phyloP scores from a whole-genome alignment of 2,888 invertebrate species.

The Stenodera caucasica region DNA sequence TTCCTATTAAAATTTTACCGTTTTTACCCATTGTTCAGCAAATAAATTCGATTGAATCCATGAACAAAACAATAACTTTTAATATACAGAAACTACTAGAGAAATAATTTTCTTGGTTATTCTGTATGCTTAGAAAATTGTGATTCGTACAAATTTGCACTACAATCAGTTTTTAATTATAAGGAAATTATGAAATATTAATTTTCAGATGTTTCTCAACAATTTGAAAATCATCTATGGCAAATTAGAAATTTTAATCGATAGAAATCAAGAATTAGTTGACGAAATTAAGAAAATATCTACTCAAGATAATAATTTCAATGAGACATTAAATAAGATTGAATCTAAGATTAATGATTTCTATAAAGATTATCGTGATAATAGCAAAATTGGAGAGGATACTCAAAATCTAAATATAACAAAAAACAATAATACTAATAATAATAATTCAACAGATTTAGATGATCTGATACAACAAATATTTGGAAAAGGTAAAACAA shows the following conservation, averaged over 20 bases:
- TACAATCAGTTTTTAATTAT: too few relatives aligned
- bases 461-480: slow-evolving; percentile 8
- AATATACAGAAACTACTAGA: too few relatives aligned
- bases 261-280: background rate
- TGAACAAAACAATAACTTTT: too few relatives aligned
- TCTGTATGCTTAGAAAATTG: too few relatives aligned
- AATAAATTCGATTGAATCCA: too few relatives aligned
- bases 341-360: background rate
- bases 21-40: too few relatives aligned
- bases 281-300: background rate
- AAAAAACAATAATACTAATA: too few relatives aligned
- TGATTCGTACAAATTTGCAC: too few relatives aligned
- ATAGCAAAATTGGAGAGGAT: background rate
- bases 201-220: background rate
- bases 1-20: background rate
- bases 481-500: background rate
- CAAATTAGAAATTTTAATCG: background rate
- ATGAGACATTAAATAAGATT: background rate
- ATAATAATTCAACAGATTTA: background rate
- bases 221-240: background rate
- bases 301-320: background rate
- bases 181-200: too few relatives aligned
- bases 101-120: too few relatives aligned
- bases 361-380: background rate
- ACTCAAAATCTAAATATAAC: too few relatives aligned